A percentile compares a stretch with the other conserved stretches of the same genome.
Evolutionary conservation across 2,797 vertebrate species (phyloP).

Genomic region (Periparus ater): DNA sequence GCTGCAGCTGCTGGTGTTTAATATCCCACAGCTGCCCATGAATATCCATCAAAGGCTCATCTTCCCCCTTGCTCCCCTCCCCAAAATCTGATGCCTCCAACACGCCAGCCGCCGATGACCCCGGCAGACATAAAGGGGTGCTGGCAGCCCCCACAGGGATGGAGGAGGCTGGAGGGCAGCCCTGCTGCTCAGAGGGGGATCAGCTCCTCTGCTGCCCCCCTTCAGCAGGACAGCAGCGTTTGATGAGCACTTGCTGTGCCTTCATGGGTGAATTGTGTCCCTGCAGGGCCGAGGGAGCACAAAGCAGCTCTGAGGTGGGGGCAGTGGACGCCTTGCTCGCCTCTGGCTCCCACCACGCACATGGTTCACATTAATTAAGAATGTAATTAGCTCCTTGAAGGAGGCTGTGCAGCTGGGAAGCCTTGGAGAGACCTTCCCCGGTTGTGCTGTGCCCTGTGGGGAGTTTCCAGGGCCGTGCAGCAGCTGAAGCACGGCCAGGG

Average conservation of each 20-base stretch:
- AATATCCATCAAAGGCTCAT: not conserved
- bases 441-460: not conserved
- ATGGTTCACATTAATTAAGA: constrained; percentile 32
- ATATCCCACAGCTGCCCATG: rapidly evolving
- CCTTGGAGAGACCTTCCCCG: not conserved
- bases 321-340: not conserved
- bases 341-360: not conserved
- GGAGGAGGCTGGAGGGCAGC: not conserved
- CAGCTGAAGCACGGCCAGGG: not conserved
- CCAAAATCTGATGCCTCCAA: not conserved
- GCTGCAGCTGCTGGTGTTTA: not conserved
- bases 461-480: not conserved
- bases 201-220: not conserved
- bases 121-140: not conserved
- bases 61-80: not conserved
- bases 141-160: rapidly evolving
- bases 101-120: rapidly evolving
- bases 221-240: not conserved
- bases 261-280: not conserved
- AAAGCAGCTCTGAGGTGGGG: not conserved
- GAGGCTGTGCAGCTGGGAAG: not conserved
- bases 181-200: not conserved
- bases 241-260: not conserved
- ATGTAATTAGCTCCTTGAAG: not conserved
- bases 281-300: not conserved